phyloP scores from a whole-genome alignment of 2,797 vertebrate species.

The Propithecus perrieri region DNA sequence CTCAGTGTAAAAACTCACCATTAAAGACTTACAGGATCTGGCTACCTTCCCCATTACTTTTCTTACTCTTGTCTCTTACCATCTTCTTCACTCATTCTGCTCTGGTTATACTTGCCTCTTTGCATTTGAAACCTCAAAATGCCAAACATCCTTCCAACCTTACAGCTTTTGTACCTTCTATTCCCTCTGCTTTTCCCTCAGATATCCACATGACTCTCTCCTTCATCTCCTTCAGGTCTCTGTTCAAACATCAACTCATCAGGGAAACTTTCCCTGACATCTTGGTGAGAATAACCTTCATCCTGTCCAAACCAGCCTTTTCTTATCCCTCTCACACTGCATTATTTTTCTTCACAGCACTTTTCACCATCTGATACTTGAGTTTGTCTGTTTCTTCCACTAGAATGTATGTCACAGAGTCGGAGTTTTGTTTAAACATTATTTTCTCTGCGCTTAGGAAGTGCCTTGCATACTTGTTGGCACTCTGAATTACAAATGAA shows the following conservation, averaged over 20 bases:
- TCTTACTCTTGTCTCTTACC: neutral
- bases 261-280: neutral
- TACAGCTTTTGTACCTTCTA: neutral
- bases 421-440: neutral
- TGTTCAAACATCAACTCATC: neutral
- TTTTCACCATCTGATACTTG: conserved; percentile 29
- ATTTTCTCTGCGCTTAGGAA: conserved; percentile 23
- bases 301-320: neutral
- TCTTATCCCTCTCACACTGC: neutral
- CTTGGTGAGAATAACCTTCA: neutral
- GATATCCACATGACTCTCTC: neutral
- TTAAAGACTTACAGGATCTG: neutral
- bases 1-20: neutral
- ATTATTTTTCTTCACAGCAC: neutral
- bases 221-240: neutral
- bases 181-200: neutral
- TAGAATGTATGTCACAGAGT: neutral
- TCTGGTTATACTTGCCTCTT: neutral
- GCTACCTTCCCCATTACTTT: neutral
- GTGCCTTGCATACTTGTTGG: neutral
- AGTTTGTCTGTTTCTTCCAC: conserved; percentile 7
- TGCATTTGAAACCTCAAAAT: neutral
- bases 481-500: conserved; percentile 41
- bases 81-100: neutral
- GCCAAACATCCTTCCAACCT: neutral